Conservation (phyloP, 1,140 invertebrate genomes). For the Neodiprion pinetum region DNA sequence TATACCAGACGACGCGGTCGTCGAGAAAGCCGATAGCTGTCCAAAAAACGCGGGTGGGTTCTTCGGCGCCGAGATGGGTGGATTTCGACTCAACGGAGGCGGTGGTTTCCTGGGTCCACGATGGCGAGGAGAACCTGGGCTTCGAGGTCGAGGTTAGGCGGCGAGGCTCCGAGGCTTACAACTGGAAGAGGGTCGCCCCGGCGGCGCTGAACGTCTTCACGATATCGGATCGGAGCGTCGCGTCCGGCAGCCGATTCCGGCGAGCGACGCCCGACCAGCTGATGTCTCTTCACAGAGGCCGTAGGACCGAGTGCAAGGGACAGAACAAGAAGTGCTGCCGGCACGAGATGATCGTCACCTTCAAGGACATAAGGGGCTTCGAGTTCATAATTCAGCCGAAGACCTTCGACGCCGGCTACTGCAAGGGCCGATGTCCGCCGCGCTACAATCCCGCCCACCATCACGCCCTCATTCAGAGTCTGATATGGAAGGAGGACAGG, state of each 20-base stretch:
- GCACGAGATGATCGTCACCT: conserved; percentile 70
- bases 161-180: conserved; percentile 45
- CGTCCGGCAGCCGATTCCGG: conserved; percentile 18
- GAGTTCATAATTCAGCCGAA: conserved; percentile 75
- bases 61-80: conserved; percentile 54
- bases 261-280: conserved; percentile 45
- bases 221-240: conserved; percentile 18
- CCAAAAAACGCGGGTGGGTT: conserved; percentile 11
- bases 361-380: conserved; percentile 73
- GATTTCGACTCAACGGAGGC: conserved; percentile 65
- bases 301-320: conserved; percentile 60
- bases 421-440: conserved; percentile 74
- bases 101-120: conserved; percentile 59
- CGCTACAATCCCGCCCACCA: conserved; percentile 74
- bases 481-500: conserved; percentile 70
- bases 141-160: conserved; percentile 62
- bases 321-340: conserved; percentile 70
- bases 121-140: conserved; percentile 55
- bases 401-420: conserved; percentile 76
- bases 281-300: conserved; percentile 51
- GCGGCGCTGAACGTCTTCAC: conserved; percentile 61
- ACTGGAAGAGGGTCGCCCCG: conserved; percentile 46
- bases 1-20: conserved; percentile 27
- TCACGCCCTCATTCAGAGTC: conserved; percentile 75
- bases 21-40: conserved; percentile 20